These are phyloP conservation scores for Scatophagus argus DNA, from an alignment of 2,113 vertebrate species.

Conservation along the genomic window DNA sequence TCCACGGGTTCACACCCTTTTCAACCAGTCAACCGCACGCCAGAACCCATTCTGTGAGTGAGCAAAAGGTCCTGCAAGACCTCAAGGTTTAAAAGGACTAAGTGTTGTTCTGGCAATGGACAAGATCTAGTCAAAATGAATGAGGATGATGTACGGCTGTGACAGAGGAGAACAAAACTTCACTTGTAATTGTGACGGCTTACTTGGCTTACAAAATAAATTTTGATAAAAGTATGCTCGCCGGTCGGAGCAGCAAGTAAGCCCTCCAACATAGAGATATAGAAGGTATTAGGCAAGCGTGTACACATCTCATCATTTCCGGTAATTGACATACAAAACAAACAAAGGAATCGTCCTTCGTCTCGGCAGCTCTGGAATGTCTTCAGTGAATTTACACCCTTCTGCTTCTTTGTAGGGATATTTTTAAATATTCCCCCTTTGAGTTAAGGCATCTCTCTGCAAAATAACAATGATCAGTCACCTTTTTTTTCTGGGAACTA, in stretches of 20 bases:
- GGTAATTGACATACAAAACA: too few species aligned
- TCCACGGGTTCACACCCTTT: conserved; percentile 68
- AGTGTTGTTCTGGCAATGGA: conserved; percentile 27
- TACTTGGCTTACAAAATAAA: neutral
- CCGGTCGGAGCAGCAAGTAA: neutral
- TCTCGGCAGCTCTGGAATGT: conserved; percentile 29
- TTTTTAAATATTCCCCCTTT: neutral
- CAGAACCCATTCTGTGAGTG: conserved; percentile 23
- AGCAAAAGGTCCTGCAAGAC: conserved; percentile 38
- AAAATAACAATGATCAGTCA: neutral
- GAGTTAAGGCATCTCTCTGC: neutral
- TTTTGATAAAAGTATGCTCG: neutral
- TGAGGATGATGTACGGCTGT: neutral
- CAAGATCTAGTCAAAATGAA: neutral
- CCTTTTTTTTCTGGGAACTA: neutral
- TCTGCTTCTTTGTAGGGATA: neutral
- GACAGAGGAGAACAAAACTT: neutral
- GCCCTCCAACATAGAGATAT: too few species aligned
- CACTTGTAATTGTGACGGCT: neutral
- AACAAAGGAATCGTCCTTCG: conserved; percentile 5
- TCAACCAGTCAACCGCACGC: conserved; percentile 55
- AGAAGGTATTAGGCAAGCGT: neutral
- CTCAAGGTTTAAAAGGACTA: conserved; percentile 24
- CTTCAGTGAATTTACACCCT: conserved; percentile 7
- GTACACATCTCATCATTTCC: neutral